Evolutionary conservation across 2,797 vertebrate species (phyloP).

Genomic region (Lithobates pipiens): DNA sequence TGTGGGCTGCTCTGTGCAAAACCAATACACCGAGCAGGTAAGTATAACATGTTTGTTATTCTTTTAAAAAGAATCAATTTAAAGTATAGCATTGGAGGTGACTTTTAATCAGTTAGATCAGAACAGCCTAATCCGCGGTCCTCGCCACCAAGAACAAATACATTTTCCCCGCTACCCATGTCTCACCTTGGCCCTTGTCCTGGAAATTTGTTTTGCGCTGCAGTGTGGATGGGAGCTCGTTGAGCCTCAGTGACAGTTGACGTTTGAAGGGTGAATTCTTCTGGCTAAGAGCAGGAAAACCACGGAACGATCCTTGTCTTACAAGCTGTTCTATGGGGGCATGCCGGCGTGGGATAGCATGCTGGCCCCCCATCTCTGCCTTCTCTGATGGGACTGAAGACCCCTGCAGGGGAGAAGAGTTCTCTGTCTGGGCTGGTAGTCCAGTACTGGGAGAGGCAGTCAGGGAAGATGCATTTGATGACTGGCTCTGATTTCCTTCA

Average conservation of each 20-base stretch:
- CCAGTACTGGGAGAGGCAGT: constrained; percentile 54
- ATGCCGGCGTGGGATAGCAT: constrained; percentile 89
- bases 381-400: constrained; percentile 84
- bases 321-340: constrained; percentile 94
- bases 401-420: constrained; percentile 84
- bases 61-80: neutral
- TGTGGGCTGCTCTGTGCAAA: too few relatives aligned
- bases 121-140: too few relatives aligned
- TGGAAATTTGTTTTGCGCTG: constrained; percentile 89
- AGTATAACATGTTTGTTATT: too few relatives aligned
- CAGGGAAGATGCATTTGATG: neutral
- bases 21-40: too few relatives aligned
- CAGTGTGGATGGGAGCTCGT: constrained; percentile 90
- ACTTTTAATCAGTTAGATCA: neutral
- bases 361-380: constrained; percentile 82
- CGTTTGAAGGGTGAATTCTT: constrained; percentile 94
- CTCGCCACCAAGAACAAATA: neutral
- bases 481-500: constrained; percentile 56
- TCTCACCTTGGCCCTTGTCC: constrained; percentile 82
- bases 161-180: neutral
- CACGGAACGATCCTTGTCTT: constrained; percentile 91
- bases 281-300: constrained; percentile 90
- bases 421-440: constrained; percentile 74
- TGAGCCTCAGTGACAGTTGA: constrained; percentile 90
- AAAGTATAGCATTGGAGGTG: neutral